phyloP scores from a whole-genome alignment of 2,888 invertebrate genomes.

The Scotopteryx bipunctaria region DNA sequence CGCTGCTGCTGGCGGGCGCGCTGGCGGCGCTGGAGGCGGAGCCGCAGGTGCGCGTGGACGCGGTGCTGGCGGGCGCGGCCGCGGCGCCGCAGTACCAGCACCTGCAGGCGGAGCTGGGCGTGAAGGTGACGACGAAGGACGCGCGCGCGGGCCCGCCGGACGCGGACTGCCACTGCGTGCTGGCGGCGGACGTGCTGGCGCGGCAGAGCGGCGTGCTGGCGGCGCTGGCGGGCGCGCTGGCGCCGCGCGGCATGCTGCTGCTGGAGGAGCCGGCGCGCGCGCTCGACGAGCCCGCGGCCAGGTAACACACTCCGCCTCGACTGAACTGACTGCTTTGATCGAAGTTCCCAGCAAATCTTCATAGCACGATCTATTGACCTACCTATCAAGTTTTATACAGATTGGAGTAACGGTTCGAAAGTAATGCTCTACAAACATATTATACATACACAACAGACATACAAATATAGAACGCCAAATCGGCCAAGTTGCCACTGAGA shows the following conservation, averaged over 20 bases:
- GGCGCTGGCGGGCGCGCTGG: conserved; percentile 85
- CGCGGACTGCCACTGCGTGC: conserved; percentile 86
- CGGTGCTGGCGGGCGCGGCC: conserved; percentile 70
- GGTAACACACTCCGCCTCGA: no score
- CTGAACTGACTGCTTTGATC: no score
- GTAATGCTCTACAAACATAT: no score
- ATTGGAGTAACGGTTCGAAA: no score
- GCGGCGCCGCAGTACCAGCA: conserved; percentile 77
- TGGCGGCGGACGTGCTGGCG: conserved; percentile 86
- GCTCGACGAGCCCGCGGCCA: conserved; percentile 63
- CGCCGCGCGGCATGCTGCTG: conserved; percentile 88
- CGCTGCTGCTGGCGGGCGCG: conserved; percentile 84
- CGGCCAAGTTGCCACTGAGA: no score
- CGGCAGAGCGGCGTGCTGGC: conserved; percentile 82
- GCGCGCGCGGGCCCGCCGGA: conserved; percentile 81
- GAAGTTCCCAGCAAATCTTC: no score
- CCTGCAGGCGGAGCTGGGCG: conserved; percentile 81
- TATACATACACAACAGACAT: no score
- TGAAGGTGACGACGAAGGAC: conserved; percentile 86
- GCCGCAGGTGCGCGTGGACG: conserved; percentile 87
- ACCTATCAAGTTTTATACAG: no score
- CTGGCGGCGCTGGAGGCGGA: conserved; percentile 87
- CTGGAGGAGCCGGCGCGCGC: conserved; percentile 85
- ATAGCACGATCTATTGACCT: no score
- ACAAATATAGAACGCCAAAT: no score